Conservation (phyloP, 2,113 vertebrate genomes). For the Gorsachius goisagi region DNA sequence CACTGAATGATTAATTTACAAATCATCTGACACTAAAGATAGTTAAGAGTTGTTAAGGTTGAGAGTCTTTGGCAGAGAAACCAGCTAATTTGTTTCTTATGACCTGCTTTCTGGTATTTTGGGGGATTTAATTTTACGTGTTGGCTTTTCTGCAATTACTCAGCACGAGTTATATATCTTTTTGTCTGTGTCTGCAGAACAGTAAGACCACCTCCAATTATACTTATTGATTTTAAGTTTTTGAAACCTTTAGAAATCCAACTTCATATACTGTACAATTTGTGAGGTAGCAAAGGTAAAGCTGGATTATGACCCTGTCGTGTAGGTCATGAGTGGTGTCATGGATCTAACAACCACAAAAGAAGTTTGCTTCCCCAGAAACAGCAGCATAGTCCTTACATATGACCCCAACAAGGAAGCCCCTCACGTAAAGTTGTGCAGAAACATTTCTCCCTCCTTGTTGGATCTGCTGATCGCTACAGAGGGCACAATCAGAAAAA, state of each 20-base stretch:
- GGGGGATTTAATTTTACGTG: neutral
- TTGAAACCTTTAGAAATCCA: neutral
- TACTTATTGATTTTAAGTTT: neutral
- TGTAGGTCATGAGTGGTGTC: neutral
- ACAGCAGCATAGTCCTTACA: neutral
- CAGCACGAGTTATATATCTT: accelerated
- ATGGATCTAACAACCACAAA: neutral
- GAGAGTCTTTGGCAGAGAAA: neutral
- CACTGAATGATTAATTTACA: neutral
- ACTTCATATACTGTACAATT: neutral
- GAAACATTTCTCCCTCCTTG: neutral
- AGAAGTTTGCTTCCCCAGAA: neutral
- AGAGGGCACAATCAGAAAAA: neutral
- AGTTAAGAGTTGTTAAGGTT: neutral
- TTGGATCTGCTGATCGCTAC: neutral
- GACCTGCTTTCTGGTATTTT: neutral
- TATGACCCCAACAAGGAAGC: neutral
- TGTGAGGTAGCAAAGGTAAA: neutral
- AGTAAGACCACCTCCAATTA: neutral
- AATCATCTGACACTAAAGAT: neutral
- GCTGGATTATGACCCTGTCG: neutral
- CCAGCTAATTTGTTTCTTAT: neutral
- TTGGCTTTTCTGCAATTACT: neutral
- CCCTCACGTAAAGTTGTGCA: neutral
- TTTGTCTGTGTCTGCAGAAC: neutral